These are phyloP conservation scores for Pammene fasciana DNA, from an alignment of 2,888 invertebrate species.

Conservation along the genomic window DNA sequence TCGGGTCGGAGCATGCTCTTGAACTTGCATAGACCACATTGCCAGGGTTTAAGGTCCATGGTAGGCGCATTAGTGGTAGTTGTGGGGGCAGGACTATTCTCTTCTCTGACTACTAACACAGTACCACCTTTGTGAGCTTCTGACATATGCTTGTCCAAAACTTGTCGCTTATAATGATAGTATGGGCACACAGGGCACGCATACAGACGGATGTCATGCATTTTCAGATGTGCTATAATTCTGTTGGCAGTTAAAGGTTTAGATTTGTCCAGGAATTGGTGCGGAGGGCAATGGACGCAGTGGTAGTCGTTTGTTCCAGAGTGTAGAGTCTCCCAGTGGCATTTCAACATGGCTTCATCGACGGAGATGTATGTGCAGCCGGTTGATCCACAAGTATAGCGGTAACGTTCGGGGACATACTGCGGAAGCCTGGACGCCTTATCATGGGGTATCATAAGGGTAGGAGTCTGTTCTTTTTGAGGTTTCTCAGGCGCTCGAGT, in stretches of 20 bases:
- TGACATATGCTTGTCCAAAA: constrained; percentile 86
- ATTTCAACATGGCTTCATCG: constrained; percentile 87
- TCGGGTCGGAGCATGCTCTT: constrained; percentile 84
- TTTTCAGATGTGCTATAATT: constrained; percentile 88
- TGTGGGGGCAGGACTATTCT: constrained; percentile 53
- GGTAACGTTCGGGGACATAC: constrained; percentile 79
- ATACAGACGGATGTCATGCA: constrained; percentile 89
- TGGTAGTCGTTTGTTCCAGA: constrained; percentile 82
- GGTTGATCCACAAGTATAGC: constrained; percentile 88
- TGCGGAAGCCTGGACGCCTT: constrained; percentile 66
- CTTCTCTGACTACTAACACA: constrained; percentile 69
- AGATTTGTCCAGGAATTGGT: constrained; percentile 76
- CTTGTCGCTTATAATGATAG: constrained; percentile 84
- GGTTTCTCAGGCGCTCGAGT: constrained; percentile 55
- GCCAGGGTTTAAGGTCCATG: constrained; percentile 86
- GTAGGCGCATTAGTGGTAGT: constrained; percentile 56
- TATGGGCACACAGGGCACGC: constrained; percentile 88
- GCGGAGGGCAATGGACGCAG: constrained; percentile 88
- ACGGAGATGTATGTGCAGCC: constrained; percentile 88
- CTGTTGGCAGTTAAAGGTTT: constrained; percentile 82
- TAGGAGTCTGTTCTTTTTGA: constrained; percentile 44
- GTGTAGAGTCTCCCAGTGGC: constrained; percentile 89
- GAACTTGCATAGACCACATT: constrained; percentile 87
- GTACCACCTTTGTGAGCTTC: constrained; percentile 83
- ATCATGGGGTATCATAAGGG: constrained; percentile 53